phyloP scores from a whole-genome alignment of 2,797 vertebrate genomes.

The Uromys caudimaculatus region DNA sequence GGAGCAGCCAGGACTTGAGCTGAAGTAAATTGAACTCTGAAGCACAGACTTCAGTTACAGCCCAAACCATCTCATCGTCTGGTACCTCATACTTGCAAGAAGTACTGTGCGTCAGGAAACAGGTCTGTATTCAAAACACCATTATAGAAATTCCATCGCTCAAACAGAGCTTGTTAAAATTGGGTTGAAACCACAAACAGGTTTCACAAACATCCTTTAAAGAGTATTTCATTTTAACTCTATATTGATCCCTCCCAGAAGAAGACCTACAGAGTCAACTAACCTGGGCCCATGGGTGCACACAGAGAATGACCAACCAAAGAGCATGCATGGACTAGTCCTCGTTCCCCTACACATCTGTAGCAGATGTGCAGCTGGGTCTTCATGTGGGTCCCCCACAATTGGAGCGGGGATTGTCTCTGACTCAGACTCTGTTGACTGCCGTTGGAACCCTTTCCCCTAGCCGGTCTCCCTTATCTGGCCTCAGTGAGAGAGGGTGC shows the following conservation, averaged over 20 bases:
- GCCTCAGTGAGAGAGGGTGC: too few relatives aligned
- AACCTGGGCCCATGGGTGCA: too few relatives aligned
- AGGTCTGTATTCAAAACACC: background rate
- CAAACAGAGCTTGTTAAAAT: slow-evolving; percentile 55
- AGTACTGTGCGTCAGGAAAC: background rate
- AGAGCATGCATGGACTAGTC: too few relatives aligned
- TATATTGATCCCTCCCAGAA: background rate
- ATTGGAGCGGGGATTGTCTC: too few relatives aligned
- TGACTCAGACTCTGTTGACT: too few relatives aligned
- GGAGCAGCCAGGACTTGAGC: background rate
- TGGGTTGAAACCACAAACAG: slow-evolving; percentile 27
- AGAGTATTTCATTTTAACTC: background rate
- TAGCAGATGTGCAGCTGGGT: too few relatives aligned
- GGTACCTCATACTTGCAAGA: background rate
- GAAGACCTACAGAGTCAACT: too few relatives aligned
- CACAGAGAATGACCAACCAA: too few relatives aligned
- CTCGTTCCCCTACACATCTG: too few relatives aligned
- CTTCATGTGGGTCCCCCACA: too few relatives aligned
- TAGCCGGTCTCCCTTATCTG: too few relatives aligned
- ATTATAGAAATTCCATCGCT: slow-evolving; percentile 61
- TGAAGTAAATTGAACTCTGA: background rate
- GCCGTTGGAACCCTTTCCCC: too few relatives aligned
- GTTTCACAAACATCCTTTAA: background rate
- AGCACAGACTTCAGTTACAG: background rate
- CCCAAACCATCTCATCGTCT: background rate